Evolutionary conservation across 2,888 invertebrate genomes (phyloP), one percentile per base, ranked within the genome.

Genomic region (Agrenia bidenticulata): DNA sequence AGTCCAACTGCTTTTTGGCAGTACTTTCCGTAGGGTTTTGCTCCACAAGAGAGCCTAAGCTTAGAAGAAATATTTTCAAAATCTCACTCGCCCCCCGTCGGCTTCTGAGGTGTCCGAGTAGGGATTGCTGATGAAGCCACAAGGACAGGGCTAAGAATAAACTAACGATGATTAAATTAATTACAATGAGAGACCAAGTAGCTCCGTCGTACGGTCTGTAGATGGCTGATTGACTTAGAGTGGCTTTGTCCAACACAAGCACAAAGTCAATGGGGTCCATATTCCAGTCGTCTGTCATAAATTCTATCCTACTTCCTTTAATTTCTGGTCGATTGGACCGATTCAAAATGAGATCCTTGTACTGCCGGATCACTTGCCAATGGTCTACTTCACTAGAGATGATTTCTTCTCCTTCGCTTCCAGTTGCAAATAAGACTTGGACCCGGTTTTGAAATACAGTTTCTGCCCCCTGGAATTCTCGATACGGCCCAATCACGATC

Each of bases 1-100:
- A 27, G 13, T 4, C 2, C 2, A 24, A 5, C 11, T n/a, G 2
- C 7, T 27, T 55, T 32, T 27, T 55, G 7, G 17, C 17, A 5
- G 55, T 55, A 9, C 15, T 26, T 13, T 55, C 55, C 24, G 27
- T 15, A 13, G 55, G 55, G 17, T 55, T 55, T 17, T 55, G 55
- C 32, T 55, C 55, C 7, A 55, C 9, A 5, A 55, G 5, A 7
- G 55, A 27, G 4, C 55, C 55, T 17, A 55, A 37, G 13, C n/a
- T n/a, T 13, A 55, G 5, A 2, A 55, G 13, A 26, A 55, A 5
- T 4, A 55, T 19, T 51, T 51, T 51, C 5, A 51, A 21, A 15
- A 23, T 45, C 4, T 45, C 45, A 45, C 5, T 45, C 4, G 15
- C 15, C n/a, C n/a, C n/a, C n/a, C n/a, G n/a, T n/a, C n/a, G n/a